Evolutionary conservation across 2,797 vertebrate species (phyloP), one percentile per base, ranked within the genome.

Genomic region (Spinus olivaceus): DNA sequence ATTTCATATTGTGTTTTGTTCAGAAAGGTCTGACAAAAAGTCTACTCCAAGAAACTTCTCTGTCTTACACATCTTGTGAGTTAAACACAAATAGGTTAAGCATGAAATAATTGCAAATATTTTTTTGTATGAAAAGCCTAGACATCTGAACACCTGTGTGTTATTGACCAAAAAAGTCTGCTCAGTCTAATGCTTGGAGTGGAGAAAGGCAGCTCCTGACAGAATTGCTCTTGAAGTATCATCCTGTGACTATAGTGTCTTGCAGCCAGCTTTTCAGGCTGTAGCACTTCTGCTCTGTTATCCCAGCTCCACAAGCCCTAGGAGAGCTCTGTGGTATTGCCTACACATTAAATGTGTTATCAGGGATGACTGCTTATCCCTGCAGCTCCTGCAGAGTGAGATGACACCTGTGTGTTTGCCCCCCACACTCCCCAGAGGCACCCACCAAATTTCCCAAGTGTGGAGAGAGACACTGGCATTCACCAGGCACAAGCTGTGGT

Each of bases 1-100:
- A 66, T 85, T 87, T 92, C 49, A 50, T 12, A 14, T 4, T 44
- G 13, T 24, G 4, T 73, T 88, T 70, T 5, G 8, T 50, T 80
- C 20, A 37, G 42, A 91, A 85, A 81, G 17, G 32, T 83, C 61
- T 78, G 61, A 67, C 47, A 88, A 76, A 85, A 90, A 66, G 11
- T 22, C 47, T 80, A 15, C 8, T 5, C 3, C 25, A 32, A 70
- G 35, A 95, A 91, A 86, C 19, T 32, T 54, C 28, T 69, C 56
- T 47, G 50, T 32, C 42, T 84, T 42, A 72, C 1, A 0, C 20
- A 69, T 15, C 50, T 72, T 8, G 0, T 44, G 54, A 70, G 17
- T 32, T 80, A 54, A 82, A 24, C 12, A 28, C 12, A 66, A 85
- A 77, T 44, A 64, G 4, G 51, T 53, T 15, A 71, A 49, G 24